Evolutionary conservation across 2,113 vertebrate genomes (phyloP).

Genomic region (Microtus ochrogaster): DNA sequence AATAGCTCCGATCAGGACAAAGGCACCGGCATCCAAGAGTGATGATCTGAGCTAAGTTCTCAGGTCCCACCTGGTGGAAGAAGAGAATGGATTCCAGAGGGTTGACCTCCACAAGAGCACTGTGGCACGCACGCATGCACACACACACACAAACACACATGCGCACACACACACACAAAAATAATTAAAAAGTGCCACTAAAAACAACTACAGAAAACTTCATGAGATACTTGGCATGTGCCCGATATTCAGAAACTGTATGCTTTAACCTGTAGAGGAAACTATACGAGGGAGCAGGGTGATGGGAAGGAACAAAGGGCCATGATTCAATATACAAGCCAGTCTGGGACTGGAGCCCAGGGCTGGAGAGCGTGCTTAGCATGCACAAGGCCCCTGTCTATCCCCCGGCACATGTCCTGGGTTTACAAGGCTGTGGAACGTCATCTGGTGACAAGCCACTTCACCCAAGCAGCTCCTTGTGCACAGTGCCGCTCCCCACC

Average conservation of each 20-base stretch:
- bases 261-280: slow-evolving; percentile 29
- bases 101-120: too few relatives aligned
- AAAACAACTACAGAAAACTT: slow-evolving; percentile 25
- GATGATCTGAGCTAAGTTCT: neutral
- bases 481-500: neutral
- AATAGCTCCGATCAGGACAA: too few relatives aligned
- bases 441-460: neutral
- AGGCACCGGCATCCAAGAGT: neutral
- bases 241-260: neutral
- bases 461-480: neutral
- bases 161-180: neutral
- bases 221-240: neutral
- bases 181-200: neutral
- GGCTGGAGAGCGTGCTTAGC: neutral
- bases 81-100: neutral
- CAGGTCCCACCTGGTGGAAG: neutral
- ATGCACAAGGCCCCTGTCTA: neutral
- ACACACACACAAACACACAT: neutral
- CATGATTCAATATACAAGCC: slow-evolving; percentile 21
- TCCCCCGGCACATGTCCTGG: neutral
- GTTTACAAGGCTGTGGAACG: slow-evolving; percentile 32
- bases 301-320: neutral
- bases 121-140: neutral
- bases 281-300: neutral
- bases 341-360: neutral